Conservation (phyloP, 2,797 vertebrate genomes). For the Danio tinwini region DNA sequence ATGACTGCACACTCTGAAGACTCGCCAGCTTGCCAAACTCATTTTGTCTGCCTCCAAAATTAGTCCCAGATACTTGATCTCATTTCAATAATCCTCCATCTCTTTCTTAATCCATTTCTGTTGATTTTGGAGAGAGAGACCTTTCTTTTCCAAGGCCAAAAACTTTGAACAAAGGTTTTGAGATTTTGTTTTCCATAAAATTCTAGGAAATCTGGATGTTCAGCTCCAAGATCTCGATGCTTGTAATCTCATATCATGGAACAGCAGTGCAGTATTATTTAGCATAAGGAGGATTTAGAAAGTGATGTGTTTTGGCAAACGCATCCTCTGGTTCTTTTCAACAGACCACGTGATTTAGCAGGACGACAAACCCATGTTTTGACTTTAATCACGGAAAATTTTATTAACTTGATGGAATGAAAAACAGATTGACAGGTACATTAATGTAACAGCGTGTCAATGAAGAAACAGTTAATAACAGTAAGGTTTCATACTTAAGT, state of each 20-base stretch:
- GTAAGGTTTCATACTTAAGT: not conserved
- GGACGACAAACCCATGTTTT: not conserved
- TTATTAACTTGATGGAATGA: not conserved
- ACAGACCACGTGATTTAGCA: not conserved
- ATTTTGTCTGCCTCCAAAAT: conserved; percentile 54
- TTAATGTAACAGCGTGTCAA: not conserved
- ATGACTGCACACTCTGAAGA: conserved; percentile 31
- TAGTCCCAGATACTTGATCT: conserved; percentile 62
- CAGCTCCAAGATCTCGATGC: not conserved
- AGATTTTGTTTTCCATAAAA: conserved; percentile 32
- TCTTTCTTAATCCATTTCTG: conserved; percentile 61
- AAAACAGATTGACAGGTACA: not conserved
- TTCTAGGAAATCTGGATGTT: conserved; percentile 43
- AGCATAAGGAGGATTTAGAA: conserved; percentile 11
- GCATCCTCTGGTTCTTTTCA: not conserved
- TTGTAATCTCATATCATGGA: conserved; percentile 19
- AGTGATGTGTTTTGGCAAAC: not conserved
- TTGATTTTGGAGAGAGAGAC: conserved; percentile 60
- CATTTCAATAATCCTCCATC: conserved; percentile 65
- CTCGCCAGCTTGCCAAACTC: conserved; percentile 34
- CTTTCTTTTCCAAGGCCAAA: conserved; percentile 50
- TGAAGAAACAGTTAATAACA: not conserved
- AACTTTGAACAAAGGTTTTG: conserved; percentile 14
- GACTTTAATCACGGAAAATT: not conserved
- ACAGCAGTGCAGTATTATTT: conserved; percentile 8